Conservation (phyloP, 2,888 invertebrate genomes). For the Drosophila leonis region DNA sequence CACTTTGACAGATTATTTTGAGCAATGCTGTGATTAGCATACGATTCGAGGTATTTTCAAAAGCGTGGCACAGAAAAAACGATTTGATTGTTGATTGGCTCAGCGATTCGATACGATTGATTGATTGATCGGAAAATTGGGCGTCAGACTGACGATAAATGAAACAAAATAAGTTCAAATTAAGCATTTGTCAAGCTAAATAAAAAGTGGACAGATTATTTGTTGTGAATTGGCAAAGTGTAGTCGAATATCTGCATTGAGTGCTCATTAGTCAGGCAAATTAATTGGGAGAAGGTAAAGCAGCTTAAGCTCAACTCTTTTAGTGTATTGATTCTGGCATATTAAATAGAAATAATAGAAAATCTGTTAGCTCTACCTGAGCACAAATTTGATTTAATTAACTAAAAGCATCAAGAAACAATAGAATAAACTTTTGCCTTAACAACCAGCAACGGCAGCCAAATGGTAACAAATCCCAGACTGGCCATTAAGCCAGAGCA, state of each 20-base stretch:
- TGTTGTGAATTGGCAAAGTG: not conserved
- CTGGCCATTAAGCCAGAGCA: conserved; percentile 57
- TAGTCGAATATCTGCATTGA: too few species aligned
- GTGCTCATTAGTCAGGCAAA: not conserved
- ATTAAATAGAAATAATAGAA: conserved; percentile 31
- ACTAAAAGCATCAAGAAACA: conserved; percentile 55
- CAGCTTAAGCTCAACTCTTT: conserved; percentile 6
- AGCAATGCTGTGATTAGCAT: conserved; percentile 49
- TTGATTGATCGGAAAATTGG: conserved; percentile 36
- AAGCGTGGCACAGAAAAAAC: conserved; percentile 9
- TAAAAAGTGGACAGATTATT: not conserved
- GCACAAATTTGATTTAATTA: conserved; percentile 71
- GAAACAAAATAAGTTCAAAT: conserved; percentile 21
- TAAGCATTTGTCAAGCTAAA: conserved; percentile 3
- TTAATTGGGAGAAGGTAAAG: not conserved
- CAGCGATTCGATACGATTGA: conserved; percentile 31
- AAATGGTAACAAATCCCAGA: conserved; percentile 58
- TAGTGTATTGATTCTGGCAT: conserved; percentile 10
- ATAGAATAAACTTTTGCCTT: conserved; percentile 34
- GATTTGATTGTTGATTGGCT: conserved; percentile 37
- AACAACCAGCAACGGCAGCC: conserved; percentile 13
- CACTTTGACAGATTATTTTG: conserved; percentile 73
- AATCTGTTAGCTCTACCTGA: conserved; percentile 1
- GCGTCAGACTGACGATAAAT: conserved; percentile 17
- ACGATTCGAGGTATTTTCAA: conserved; percentile 3